phyloP scores from a whole-genome alignment of 2,113 vertebrate genomes.

The Apteryx mantelli region DNA sequence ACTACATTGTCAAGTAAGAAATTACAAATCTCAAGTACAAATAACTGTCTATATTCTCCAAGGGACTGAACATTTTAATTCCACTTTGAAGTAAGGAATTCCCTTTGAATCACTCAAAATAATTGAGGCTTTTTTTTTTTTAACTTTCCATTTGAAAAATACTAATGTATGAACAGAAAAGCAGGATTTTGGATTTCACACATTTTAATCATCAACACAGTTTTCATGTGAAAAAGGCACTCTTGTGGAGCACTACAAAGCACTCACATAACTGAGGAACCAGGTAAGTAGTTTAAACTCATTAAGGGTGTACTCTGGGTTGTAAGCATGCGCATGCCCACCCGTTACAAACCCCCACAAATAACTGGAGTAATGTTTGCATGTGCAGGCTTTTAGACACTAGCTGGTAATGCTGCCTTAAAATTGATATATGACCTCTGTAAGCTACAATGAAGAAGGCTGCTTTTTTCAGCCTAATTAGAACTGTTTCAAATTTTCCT shows the following conservation, averaged over 20 bases:
- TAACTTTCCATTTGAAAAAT: neutral
- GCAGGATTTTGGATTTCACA: neutral
- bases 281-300: neutral
- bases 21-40: neutral
- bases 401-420: slow-evolving; percentile 76
- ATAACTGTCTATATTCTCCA: neutral
- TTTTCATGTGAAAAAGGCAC: neutral
- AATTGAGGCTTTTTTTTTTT: neutral
- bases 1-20: neutral
- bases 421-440: slow-evolving; percentile 81
- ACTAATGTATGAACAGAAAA: neutral
- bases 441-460: slow-evolving; percentile 81
- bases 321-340: neutral
- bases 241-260: neutral
- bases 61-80: neutral
- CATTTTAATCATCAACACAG: neutral
- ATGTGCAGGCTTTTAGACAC: slow-evolving; percentile 81
- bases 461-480: slow-evolving; percentile 83
- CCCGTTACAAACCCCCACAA: neutral
- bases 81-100: neutral
- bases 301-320: neutral
- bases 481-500: slow-evolving; percentile 83
- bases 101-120: neutral
- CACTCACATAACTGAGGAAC: fast-evolving
- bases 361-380: slow-evolving; percentile 73